phyloP scores from a whole-genome alignment of 2,113 vertebrate genomes.

The Chaetodon auriga region DNA sequence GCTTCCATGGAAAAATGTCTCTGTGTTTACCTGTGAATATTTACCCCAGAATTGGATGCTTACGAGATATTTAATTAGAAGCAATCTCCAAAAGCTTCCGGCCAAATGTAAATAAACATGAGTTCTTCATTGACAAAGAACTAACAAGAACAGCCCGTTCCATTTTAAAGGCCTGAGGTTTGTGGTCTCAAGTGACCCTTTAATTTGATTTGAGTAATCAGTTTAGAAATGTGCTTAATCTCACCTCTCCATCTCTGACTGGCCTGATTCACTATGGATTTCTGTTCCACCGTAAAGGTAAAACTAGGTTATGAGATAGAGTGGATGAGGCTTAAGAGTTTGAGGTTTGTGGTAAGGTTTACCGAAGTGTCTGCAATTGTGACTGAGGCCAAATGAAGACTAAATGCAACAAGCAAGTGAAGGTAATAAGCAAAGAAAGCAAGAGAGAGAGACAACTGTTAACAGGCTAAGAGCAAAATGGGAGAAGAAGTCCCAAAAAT shows the following conservation, averaged over 20 bases:
- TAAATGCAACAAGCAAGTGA: not conserved
- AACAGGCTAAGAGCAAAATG: not conserved
- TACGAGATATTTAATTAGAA: conserved; percentile 35
- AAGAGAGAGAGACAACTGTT: not conserved
- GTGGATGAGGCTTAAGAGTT: not conserved
- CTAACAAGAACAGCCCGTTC: conserved; percentile 39
- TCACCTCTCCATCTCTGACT: conserved; percentile 51
- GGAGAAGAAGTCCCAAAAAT: not conserved
- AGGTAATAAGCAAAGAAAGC: not conserved
- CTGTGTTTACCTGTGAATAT: conserved; percentile 51
- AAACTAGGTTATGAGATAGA: conserved; percentile 2
- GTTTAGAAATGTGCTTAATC: conserved; percentile 58
- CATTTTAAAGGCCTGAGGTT: conserved; percentile 39
- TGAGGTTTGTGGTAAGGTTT: conserved; percentile 2
- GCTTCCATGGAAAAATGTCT: conserved; percentile 27
- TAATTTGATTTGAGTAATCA: conserved; percentile 69
- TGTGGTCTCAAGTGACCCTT: conserved; percentile 51
- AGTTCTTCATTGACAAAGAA: conserved; percentile 19
- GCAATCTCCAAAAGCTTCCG: conserved; percentile 18
- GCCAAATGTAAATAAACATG: conserved; percentile 55
- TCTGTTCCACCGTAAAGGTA: not conserved
- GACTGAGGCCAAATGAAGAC: not conserved
- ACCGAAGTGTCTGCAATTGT: not conserved
- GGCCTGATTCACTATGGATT: conserved; percentile 1
- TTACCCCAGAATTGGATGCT: conserved; percentile 28